These are phyloP conservation scores for Tyrophagus putrescentiae DNA, from an alignment of 1,140 invertebrate species.

Conservation along the genomic window DNA sequence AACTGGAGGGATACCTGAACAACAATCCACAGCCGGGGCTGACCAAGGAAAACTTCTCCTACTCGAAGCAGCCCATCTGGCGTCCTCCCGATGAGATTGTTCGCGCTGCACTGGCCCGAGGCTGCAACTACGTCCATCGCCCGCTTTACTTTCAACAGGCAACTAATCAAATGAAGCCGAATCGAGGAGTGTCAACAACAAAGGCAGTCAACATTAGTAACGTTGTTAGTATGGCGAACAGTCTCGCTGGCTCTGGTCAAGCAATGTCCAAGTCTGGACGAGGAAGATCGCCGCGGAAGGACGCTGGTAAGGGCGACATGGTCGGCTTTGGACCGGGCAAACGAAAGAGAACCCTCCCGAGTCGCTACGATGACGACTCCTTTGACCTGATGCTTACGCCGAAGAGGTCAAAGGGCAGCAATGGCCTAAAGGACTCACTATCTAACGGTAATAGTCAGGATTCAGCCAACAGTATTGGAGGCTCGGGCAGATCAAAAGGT, in stretches of 20 bases:
- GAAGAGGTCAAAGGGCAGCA: constrained; percentile 15
- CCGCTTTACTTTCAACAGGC: background rate
- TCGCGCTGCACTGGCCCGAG: constrained; percentile 7
- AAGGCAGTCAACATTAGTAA: background rate
- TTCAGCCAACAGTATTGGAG: too few relatives aligned
- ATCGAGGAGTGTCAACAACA: background rate
- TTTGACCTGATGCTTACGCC: background rate
- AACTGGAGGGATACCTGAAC: constrained; percentile 11
- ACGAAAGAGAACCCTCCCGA: constrained; percentile 17
- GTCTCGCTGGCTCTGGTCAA: background rate
- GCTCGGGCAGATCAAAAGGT: too few relatives aligned
- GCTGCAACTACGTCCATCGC: constrained; percentile 1
- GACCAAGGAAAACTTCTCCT: constrained; percentile 22
- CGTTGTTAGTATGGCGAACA: background rate
- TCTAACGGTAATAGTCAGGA: constrained; percentile 6
- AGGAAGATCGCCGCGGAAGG: background rate
- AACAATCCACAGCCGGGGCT: background rate
- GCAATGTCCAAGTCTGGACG: background rate
- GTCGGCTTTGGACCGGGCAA: constrained; percentile 7
- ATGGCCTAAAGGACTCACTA: background rate
- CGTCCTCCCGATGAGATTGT: constrained; percentile 21
- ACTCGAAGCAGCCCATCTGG: constrained; percentile 20
- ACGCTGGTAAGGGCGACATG: background rate
- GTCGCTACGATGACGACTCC: constrained; percentile 21
- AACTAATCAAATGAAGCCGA: background rate